Conservation (phyloP, 2,888 invertebrate genomes). For the Cremastinae sp. region DNA sequence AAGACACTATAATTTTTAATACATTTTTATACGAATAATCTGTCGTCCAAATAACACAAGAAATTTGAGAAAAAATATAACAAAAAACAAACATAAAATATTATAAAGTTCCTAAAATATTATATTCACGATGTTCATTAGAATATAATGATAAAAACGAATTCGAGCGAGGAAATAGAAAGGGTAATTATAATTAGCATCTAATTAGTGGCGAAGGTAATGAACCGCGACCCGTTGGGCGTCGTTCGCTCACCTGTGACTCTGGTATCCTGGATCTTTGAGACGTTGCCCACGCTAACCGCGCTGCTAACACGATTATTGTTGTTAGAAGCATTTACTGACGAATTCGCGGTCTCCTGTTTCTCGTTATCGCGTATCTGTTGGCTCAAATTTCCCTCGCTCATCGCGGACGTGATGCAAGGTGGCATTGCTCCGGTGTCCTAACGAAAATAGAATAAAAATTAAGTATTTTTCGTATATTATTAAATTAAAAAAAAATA, state of each 20-base stretch:
- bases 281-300: constrained; percentile 74
- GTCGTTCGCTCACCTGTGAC: constrained; percentile 70
- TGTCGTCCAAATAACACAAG: too few relatives aligned
- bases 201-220: background rate
- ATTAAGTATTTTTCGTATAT: background rate
- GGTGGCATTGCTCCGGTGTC: constrained; percentile 72
- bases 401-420: constrained; percentile 76
- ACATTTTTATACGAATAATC: background rate
- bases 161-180: background rate
- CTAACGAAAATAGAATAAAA: constrained; percentile 58
- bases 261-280: constrained; percentile 72
- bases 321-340: constrained; percentile 60
- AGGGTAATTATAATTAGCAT: constrained; percentile 8
- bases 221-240: background rate
- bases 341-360: constrained; percentile 63
- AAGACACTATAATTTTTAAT: background rate
- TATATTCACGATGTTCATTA: background rate
- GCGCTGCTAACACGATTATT: constrained; percentile 74
- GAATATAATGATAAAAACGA: background rate
- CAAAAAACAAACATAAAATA: constrained; percentile 9
- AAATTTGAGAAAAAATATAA: background rate
- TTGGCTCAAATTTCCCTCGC: constrained; percentile 75
- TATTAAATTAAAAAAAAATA: too few relatives aligned
- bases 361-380: constrained; percentile 68
- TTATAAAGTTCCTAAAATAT: too few relatives aligned